Evolutionary conservation across 2,113 vertebrate species (phyloP), one percentile per base, ranked within the genome.

Genomic region (Candoia aspera): DNA sequence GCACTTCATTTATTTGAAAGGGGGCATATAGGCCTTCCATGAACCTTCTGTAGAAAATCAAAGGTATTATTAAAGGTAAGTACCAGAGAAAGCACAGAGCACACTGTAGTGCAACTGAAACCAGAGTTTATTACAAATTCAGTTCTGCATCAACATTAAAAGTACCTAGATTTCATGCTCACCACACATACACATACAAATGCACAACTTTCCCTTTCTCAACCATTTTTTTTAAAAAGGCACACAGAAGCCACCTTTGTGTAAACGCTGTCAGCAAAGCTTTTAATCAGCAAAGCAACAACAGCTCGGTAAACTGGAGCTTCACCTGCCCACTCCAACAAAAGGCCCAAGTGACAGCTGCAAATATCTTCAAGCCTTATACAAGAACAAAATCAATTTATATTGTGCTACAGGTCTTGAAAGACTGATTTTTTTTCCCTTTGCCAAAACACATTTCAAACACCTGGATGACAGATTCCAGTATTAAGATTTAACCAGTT

Each of bases 31-130:
- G 17, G 59, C 12, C 6, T 68, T 55, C 10, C 33, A 2, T 54
- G 55, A 29, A 0, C 2, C 8, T 57, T 92, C 19, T 73, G 33
- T 88, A 84, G 0, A 85, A 8, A 3, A 87, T 0, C 37, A n/a
- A 90, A 55, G 6, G n/a, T 93, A 90, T 92, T 12, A 23, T 92
- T 8, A 3, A 2, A 5, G 17, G 87, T 84, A 92, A 94, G 33
- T 33, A 88, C 23, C 12, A 93, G 24, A 55, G n/a, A 79, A 79
- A 90, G n/a, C 46, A 26, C 2, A 26, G 33, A 79, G 53, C 1
- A 3, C 46, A 60, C 6, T 21, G 17, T 79, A 29, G 11, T 62
- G 87, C 33, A 33, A 17, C 64, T 83, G 21, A 4, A 57, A 33
- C 21, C 33, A 37, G 73, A 79, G 17, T 79, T 79, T 79, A 42